A percentile compares a stretch with the other conserved stretches of the same genome.
Conservation (phyloP, 2,113 vertebrate genomes). For the Cariama cristata region DNA sequence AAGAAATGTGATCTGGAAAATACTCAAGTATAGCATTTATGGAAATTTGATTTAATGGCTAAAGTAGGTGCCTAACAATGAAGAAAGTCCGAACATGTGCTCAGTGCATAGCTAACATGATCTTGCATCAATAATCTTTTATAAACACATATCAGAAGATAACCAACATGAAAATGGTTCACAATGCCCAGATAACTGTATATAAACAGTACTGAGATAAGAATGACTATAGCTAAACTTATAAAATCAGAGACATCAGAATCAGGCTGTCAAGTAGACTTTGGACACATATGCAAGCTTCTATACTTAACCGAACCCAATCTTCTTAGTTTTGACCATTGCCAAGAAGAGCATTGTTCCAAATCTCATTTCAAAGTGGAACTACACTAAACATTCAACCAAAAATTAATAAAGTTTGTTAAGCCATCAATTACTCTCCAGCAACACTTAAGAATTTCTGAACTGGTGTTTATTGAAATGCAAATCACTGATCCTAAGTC, state of each 20-base stretch:
- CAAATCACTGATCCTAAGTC: constrained; percentile 27
- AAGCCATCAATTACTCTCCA: constrained; percentile 8
- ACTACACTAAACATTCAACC: not conserved
- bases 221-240: not conserved
- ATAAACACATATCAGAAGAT: not conserved
- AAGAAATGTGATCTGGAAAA: not conserved
- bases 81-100: not conserved
- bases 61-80: not conserved
- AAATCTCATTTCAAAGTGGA: constrained; percentile 1
- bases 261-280: not conserved
- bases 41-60: not conserved
- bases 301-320: not conserved
- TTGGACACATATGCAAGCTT: not conserved
- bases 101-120: not conserved
- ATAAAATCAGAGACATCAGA: not conserved
- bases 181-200: not conserved
- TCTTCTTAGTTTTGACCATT: not conserved
- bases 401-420: constrained; percentile 47
- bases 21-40: not conserved
- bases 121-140: not conserved
- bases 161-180: not conserved
- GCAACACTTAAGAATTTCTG: constrained; percentile 11
- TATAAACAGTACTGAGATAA: not conserved
- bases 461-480: constrained; percentile 33
- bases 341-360: not conserved